Evolutionary conservation across 92 coral and sea anemone species (phyloP).

Genomic region (Umimayanthus kanabou): DNA sequence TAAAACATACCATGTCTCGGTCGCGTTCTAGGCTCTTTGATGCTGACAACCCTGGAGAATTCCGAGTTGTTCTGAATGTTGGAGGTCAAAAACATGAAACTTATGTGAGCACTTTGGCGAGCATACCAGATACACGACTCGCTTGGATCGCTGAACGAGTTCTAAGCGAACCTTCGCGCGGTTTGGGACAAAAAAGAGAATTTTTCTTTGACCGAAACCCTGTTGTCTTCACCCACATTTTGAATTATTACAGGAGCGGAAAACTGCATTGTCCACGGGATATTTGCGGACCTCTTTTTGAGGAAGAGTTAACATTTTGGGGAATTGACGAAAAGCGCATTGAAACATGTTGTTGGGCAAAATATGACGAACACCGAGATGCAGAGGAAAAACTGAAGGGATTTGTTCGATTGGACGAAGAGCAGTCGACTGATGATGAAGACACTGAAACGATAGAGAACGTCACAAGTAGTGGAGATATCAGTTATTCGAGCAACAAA

Average conservation of each 20-base stretch:
- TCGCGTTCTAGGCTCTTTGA: constrained; percentile 87
- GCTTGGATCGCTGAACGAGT: constrained; percentile 97
- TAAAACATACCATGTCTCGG: constrained; percentile 63
- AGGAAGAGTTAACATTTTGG: constrained; percentile 94
- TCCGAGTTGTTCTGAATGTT: constrained; percentile 82
- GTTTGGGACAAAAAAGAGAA: constrained; percentile 83
- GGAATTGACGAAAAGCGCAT: constrained; percentile 95
- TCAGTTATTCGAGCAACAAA: constrained; percentile 53
- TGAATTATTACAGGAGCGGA: constrained; percentile 93
- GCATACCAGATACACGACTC: constrained; percentile 90
- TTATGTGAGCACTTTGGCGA: constrained; percentile 86
- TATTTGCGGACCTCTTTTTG: constrained; percentile 96
- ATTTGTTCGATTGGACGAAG: constrained; percentile 80
- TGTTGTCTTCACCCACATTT: constrained; percentile 87
- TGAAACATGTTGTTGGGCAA: constrained; percentile 99
- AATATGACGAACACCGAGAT: constrained; percentile 96
- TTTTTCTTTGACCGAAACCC: constrained; percentile 97
- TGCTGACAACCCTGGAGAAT: constrained; percentile 88
- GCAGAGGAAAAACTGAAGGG: constrained; percentile 95
- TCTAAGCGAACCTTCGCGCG: constrained; percentile 72
- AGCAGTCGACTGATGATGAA: constrained; percentile 65
- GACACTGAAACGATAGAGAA: constrained; percentile 74
- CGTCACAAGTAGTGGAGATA: constrained; percentile 79
- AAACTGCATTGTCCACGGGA: constrained; percentile 98
- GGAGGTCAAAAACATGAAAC: constrained; percentile 99